A percentile compares a stretch with the other conserved stretches of the same genome.
phyloP scores from a whole-genome alignment of 1,140 invertebrate species.

The Akabosia matsudoensis region DNA sequence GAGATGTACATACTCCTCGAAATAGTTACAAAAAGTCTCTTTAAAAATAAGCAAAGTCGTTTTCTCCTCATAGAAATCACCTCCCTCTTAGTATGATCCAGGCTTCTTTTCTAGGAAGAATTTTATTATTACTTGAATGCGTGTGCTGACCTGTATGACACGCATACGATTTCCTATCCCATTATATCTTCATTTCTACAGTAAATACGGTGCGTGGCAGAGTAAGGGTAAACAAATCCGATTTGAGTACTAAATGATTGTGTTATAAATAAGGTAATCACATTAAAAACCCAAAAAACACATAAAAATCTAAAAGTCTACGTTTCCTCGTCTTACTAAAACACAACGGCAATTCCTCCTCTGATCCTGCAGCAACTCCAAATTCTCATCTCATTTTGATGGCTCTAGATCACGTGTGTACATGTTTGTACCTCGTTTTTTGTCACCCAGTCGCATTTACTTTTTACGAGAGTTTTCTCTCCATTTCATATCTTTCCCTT shows the following conservation, averaged over 20 bases:
- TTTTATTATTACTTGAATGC: neutral
- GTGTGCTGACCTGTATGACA: neutral
- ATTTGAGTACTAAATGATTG: neutral
- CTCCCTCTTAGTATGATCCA: neutral
- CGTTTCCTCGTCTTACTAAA: neutral
- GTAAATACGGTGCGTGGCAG: neutral
- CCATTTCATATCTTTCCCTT: neutral
- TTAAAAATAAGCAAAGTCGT: neutral
- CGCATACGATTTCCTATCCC: neutral
- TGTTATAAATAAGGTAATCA: constrained; percentile 25
- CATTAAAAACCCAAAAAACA: constrained; percentile 21
- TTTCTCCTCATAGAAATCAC: too few relatives aligned
- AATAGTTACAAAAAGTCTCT: neutral
- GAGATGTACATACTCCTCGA: neutral
- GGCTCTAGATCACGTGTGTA: neutral
- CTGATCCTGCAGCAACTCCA: neutral
- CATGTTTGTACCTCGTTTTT: too few relatives aligned
- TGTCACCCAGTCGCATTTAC: constrained; percentile 18
- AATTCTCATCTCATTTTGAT: neutral
- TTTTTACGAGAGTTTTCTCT: constrained; percentile 19
- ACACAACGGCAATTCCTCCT: neutral
- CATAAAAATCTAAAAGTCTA: constrained; percentile 10
- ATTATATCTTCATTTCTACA: neutral
- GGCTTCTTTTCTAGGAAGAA: neutral
- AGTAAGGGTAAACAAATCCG: neutral